phyloP scores from a whole-genome alignment of 2,888 invertebrate species.

The Monoplex corrugatus region DNA sequence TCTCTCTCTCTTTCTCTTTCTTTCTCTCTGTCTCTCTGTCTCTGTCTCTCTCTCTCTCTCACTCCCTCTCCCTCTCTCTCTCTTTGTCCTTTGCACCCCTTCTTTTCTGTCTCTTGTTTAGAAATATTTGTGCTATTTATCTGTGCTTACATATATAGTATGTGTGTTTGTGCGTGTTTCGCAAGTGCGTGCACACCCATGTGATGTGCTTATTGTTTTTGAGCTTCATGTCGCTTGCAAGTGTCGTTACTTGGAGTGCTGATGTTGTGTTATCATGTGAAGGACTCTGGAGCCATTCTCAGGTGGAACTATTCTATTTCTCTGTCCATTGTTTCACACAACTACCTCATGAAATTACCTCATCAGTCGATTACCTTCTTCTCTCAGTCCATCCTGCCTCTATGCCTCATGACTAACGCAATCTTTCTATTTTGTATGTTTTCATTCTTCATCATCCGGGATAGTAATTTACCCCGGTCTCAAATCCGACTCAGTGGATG shows the following conservation, averaged over 20 bases:
- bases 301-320: neutral
- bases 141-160: too few species aligned
- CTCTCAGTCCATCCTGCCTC: slow-evolving; percentile 10
- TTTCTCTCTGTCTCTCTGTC: neutral
- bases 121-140: too few species aligned
- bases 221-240: neutral
- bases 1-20: slow-evolving; percentile 29
- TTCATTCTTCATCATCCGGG: neutral
- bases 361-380: neutral
- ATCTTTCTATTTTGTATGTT: neutral
- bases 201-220: neutral
- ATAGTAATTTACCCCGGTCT: neutral
- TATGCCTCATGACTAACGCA: neutral
- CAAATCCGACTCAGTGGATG: neutral
- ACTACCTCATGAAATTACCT: slow-evolving; percentile 10
- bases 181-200: too few species aligned
- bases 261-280: slow-evolving; percentile 3
- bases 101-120: too few species aligned
- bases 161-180: too few species aligned
- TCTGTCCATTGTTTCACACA: slow-evolving; percentile 30
- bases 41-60: slow-evolving; percentile 20
- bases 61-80: neutral
- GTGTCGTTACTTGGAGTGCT: neutral
- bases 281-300: neutral
- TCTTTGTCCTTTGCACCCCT: neutral